Evolutionary conservation across 2,113 vertebrate genomes (phyloP).

Genomic region (Urocitellus parryii): DNA sequence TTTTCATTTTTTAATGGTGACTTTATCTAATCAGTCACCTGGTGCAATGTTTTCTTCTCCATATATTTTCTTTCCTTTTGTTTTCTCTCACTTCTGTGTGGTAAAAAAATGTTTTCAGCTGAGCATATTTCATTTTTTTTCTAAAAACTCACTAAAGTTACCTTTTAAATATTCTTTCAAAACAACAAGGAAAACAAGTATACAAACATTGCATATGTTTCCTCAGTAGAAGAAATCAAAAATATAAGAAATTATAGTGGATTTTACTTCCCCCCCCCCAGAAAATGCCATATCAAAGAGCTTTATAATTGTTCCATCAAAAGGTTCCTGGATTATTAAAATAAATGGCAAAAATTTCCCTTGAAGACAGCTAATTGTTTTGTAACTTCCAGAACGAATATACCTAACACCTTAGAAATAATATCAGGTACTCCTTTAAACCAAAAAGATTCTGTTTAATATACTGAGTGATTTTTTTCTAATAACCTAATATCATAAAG

Average conservation of each 20-base stretch:
- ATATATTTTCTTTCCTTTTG: not conserved
- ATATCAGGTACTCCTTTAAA: not conserved
- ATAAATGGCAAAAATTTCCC: not conserved
- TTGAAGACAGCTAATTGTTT: not conserved
- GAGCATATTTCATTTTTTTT: not conserved
- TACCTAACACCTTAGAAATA: not conserved
- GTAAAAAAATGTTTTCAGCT: not conserved
- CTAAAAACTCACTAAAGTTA: not conserved
- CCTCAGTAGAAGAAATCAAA: not conserved
- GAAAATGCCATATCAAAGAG: not conserved
- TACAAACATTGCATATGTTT: not conserved
- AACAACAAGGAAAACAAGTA: not conserved
- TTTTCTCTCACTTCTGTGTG: not conserved
- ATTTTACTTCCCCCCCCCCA: not conserved
- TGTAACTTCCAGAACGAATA: not conserved
- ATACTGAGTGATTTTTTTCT: slow-evolving; percentile 23
- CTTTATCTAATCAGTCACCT: not conserved
- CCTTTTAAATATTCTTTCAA: not conserved
- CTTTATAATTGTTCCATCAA: not conserved
- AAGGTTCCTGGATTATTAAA: not conserved
- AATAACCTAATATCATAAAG: not conserved
- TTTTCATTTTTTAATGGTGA: not conserved
- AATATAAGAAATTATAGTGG: not conserved
- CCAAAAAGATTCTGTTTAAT: not conserved
- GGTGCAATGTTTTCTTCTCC: not conserved